phyloP scores from a whole-genome alignment of 1,140 invertebrate species.

The Belonocnema kinseyi region DNA sequence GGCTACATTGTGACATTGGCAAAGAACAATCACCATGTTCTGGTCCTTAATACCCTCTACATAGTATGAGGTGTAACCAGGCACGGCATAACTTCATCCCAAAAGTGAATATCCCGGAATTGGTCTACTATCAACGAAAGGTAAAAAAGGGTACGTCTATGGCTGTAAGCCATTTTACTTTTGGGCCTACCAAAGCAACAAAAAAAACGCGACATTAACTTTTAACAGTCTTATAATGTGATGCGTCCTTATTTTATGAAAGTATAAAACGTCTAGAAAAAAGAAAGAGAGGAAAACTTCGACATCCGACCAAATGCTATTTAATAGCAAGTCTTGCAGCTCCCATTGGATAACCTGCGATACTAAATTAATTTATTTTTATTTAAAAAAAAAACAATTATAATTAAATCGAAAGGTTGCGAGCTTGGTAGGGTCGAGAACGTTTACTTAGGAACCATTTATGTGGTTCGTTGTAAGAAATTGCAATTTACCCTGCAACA shows the following conservation, averaged over 20 bases:
- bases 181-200: slow-evolving; percentile 74
- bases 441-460: slow-evolving; percentile 20
- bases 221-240: slow-evolving; percentile 65
- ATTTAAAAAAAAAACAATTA: slow-evolving; percentile 3
- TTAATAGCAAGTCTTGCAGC: slow-evolving; percentile 52
- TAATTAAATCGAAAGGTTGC: slow-evolving; percentile 10
- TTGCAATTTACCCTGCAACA: neutral
- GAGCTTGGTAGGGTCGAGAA: slow-evolving; percentile 1
- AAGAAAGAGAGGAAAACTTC: slow-evolving; percentile 38
- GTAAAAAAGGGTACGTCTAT: slow-evolving; percentile 49
- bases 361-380: slow-evolving; percentile 27
- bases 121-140: slow-evolving; percentile 62
- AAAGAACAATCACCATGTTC: slow-evolving; percentile 98
- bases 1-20: slow-evolving; percentile 97
- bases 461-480: slow-evolving; percentile 2
- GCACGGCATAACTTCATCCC: slow-evolving; percentile 59
- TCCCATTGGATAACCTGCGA: slow-evolving; percentile 66
- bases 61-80: slow-evolving; percentile 83
- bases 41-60: slow-evolving; percentile 96
- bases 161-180: slow-evolving; percentile 57
- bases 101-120: slow-evolving; percentile 53
- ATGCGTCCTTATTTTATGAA: slow-evolving; percentile 68
- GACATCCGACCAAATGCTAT: slow-evolving; percentile 27
- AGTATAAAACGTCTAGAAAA: slow-evolving; percentile 53
- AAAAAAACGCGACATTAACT: slow-evolving; percentile 63